These are phyloP conservation scores for Sparus aurata DNA, from an alignment of 2,797 vertebrate species.

Conservation along the genomic window DNA sequence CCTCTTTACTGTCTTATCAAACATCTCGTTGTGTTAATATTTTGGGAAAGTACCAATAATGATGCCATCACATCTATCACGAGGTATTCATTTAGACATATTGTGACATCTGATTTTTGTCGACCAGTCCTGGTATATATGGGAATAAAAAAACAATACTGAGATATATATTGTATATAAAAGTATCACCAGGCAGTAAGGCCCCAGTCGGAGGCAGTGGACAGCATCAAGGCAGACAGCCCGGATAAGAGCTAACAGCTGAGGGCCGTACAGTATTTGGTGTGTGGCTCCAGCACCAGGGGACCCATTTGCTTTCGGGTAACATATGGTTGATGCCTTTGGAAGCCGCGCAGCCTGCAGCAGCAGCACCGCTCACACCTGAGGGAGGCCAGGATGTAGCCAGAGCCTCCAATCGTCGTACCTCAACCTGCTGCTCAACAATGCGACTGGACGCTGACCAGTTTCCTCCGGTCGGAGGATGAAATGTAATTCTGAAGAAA, in stretches of 20 bases:
- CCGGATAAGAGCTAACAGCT: conserved; percentile 14
- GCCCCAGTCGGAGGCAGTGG: background rate
- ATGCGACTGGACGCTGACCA: background rate
- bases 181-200: too few relatives aligned
- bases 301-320: conserved; percentile 33
- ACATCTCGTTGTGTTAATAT: too few relatives aligned
- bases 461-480: conserved; percentile 3
- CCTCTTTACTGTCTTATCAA: too few relatives aligned
- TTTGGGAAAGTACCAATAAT: too few relatives aligned
- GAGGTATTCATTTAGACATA: too few relatives aligned
- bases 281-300: conserved; percentile 10
- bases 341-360: background rate
- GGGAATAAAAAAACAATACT: too few relatives aligned
- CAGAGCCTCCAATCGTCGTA: background rate
- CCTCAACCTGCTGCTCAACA: conserved; percentile 3
- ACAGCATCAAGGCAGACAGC: background rate
- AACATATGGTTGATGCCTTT: conserved; percentile 29
- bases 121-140: too few relatives aligned
- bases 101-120: too few relatives aligned
- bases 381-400: background rate
- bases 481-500: conserved; percentile 23
- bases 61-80: too few relatives aligned
- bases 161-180: too few relatives aligned
- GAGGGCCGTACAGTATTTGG: background rate
- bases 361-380: conserved; percentile 8